These are phyloP conservation scores for Tubulanus polymorphus DNA, from an alignment of 2,888 invertebrate genomes.

Conservation along the genomic window DNA sequence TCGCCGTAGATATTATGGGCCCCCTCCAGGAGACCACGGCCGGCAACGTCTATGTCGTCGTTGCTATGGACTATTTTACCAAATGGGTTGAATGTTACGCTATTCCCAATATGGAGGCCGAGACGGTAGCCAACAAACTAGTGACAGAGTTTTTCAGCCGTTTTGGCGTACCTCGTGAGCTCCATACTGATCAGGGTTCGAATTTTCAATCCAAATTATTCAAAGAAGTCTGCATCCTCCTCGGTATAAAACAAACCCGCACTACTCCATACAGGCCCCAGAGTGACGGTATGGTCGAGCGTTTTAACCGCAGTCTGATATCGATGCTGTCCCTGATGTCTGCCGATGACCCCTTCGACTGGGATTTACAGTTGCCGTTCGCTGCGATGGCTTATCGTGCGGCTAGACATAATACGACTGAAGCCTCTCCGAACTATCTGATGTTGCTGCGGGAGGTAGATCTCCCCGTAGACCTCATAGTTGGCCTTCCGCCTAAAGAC, in stretches of 20 bases:
- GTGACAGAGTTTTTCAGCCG: conserved; percentile 20
- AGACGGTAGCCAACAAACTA: conserved; percentile 14
- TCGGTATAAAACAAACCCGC: conserved; percentile 19
- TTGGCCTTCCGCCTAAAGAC: neutral
- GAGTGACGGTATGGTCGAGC: conserved; percentile 17
- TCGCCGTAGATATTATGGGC: conserved; percentile 19
- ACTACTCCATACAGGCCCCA: conserved; percentile 18
- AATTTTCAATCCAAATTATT: conserved; percentile 21
- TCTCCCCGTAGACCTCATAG: conserved; percentile 17
- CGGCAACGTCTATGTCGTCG: conserved; percentile 20
- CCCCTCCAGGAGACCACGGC: conserved; percentile 17
- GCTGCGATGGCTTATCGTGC: conserved; percentile 18
- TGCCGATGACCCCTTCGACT: conserved; percentile 7
- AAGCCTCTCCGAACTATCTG: conserved; percentile 19
- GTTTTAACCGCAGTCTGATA: conserved; percentile 16
- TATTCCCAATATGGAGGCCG: conserved; percentile 18
- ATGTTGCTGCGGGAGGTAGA: conserved; percentile 20
- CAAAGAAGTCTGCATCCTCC: conserved; percentile 15
- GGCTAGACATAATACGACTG: conserved; percentile 16
- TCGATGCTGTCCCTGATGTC: conserved; percentile 7
- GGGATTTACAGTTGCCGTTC: conserved; percentile 21
- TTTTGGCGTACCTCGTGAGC: conserved; percentile 12
- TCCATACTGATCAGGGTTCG: conserved; percentile 21
- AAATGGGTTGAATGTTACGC: conserved; percentile 20
- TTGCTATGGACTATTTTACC: conserved; percentile 19